These are phyloP conservation scores for Gymnocheta viridis DNA, from an alignment of 2,888 invertebrate genomes.

Conservation along the genomic window DNA sequence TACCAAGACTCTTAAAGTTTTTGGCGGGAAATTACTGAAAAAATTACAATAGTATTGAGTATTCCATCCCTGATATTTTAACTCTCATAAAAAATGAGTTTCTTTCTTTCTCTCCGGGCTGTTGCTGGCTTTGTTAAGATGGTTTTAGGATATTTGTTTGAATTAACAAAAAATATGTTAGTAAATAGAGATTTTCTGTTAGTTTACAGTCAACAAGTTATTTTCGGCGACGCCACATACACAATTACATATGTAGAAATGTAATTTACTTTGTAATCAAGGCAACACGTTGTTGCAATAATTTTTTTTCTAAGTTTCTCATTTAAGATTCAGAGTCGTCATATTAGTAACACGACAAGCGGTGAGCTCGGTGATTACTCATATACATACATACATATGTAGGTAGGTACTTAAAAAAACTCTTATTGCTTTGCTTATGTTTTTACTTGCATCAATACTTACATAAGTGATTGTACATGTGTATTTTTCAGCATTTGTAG, in stretches of 20 bases:
- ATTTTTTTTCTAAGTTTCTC: background rate
- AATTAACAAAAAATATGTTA: background rate
- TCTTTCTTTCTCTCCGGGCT: background rate
- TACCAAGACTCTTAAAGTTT: no score
- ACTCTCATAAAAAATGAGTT: background rate
- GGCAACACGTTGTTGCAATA: conserved; percentile 36
- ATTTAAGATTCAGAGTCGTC: background rate
- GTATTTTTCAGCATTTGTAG: no score
- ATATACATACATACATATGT: no score
- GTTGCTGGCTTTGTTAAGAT: background rate
- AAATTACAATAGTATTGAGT: background rate
- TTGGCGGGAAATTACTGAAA: background rate
- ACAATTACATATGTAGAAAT: background rate
- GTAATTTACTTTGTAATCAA: background rate
- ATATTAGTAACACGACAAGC: no score
- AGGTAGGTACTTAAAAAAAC: no score
- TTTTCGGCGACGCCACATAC: background rate
- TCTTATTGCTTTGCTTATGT: no score
- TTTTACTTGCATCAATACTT: no score
- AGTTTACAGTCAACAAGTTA: background rate
- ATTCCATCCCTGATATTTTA: background rate
- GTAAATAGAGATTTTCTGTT: background rate
- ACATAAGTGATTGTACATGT: no score
- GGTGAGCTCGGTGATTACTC: no score
- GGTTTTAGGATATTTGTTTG: background rate